Base-by-base conservation (phyloP, 2,888 invertebrate species). In the Tachystola acroxantha region DNA sequence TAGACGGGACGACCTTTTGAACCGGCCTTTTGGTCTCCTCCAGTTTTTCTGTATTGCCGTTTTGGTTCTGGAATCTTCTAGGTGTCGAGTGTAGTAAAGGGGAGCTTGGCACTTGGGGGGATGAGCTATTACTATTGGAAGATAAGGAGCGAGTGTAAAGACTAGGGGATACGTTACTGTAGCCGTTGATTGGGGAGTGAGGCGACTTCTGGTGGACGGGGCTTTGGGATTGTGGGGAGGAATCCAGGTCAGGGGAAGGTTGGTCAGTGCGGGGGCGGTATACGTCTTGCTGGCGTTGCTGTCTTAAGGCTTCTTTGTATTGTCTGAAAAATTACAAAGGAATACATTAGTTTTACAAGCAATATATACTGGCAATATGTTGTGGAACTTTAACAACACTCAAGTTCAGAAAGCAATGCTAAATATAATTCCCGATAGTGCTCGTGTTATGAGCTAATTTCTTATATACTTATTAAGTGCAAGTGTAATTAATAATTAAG, bases 221-320 rank as follows among this genome's bases (percentile, higher is more conserved):
- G 66, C 88, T 78, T 75, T 88, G 60, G 84, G 81, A 53, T 71
- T 88, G 72, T 67, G 86, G 87, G 20, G 78, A 80, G 40, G 87
- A 84, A 51, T 89, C 89, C 39, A 88, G 76, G 33, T 88, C 88
- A 11, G 90, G 89, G 12, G 89, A 89, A 29, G 87, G 78, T 32
- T 87, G 86, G 50, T 89, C 90, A 51, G 91, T 89, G 42, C 91
- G 90, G 54, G 91, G 90, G 49, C 92, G 88, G 74, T 94, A 94
- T 41, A 94, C 90, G 68, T 94, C 95, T 77, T 93, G 93, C 46
- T 92, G 93, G 53, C 96, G 89, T 75, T 96, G 96, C 60, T 94
- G 94, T 74, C 93, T 92, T 67, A 95, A 77, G 40, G 95, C 95
- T 89, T 96, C 96, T 88, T 96, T 96, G 86, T 95, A 96, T 88